Percentiles rank a stretch among this genome's conserved stretches.
phyloP scores from a whole-genome alignment of 1,140 invertebrate genomes.

The Teleogryllus occipitalis region DNA sequence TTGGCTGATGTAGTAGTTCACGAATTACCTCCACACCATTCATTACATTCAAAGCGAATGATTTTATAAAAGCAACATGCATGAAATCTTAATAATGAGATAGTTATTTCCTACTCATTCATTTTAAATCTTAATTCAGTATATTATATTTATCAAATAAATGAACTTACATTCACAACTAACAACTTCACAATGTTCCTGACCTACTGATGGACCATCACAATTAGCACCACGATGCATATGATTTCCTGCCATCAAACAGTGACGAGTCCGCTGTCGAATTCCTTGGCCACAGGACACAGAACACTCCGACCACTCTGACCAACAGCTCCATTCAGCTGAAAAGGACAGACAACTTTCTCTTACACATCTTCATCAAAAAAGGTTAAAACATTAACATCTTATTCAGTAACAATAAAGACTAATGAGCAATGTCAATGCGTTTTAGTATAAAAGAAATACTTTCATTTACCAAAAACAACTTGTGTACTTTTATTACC shows the following conservation, averaged over 20 bases:
- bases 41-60: conserved; percentile 6
- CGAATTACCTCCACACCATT: no score
- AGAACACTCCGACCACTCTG: conserved; percentile 70
- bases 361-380: no score
- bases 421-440: no score
- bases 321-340: conserved; percentile 74
- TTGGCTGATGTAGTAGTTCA: no score
- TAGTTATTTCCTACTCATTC: not conserved
- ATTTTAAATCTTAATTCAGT: not conserved
- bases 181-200: conserved; percentile 48
- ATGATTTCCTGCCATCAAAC: conserved; percentile 39
- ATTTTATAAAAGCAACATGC: not conserved
- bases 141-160: not conserved
- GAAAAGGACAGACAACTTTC: not conserved
- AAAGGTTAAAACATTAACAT: no score
- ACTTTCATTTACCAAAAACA: no score
- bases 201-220: conserved; percentile 34
- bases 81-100: no score
- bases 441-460: no score
- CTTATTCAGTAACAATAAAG: no score
- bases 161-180: conserved; percentile 46
- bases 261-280: conserved; percentile 48
- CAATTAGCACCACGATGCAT: conserved; percentile 43
- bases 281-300: conserved; percentile 62
- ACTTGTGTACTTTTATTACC: no score